Conservation (phyloP, 1,140 invertebrate species). For the Oedothorax gibbosus region DNA sequence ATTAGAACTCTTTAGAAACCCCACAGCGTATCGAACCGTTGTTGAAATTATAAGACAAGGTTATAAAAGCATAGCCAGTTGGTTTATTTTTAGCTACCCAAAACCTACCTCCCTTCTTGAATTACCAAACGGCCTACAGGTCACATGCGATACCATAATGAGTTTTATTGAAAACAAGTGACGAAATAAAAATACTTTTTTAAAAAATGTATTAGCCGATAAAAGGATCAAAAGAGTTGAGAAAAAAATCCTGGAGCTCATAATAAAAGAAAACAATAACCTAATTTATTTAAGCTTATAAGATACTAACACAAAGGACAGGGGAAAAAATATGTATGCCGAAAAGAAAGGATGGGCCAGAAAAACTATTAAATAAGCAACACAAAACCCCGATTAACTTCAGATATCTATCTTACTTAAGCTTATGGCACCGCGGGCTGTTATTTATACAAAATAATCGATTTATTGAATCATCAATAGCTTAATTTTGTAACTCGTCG, state of each 20-base stretch:
- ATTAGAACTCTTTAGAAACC: too few relatives aligned
- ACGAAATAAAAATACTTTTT: conserved; percentile 33
- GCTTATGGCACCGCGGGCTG: conserved; percentile 20
- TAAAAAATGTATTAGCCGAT: conserved; percentile 25
- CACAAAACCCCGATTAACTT: conserved; percentile 31
- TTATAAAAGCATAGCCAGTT: too few relatives aligned
- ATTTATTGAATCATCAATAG: conserved; percentile 50
- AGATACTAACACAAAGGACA: conserved; percentile 1
- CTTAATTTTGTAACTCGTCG: conserved; percentile 29
- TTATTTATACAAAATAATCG: conserved; percentile 48
- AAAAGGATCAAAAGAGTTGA: conserved; percentile 30
- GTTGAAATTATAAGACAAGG: too few relatives aligned
- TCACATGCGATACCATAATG: conserved; percentile 42
- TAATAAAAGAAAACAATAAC: conserved; percentile 51
- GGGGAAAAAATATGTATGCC: background rate
- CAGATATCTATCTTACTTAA: conserved; percentile 36
- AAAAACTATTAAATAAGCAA: conserved; percentile 26
- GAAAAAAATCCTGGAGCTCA: conserved; percentile 9
- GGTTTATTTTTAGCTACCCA: conserved; percentile 37
- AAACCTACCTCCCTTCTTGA: conserved; percentile 1
- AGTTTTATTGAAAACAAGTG: conserved; percentile 50
- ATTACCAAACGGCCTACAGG: conserved; percentile 47
- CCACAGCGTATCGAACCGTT: too few relatives aligned
- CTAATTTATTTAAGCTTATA: conserved; percentile 31
- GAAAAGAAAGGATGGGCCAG: background rate